Base-by-base conservation (phyloP, 2,888 invertebrate species). In the Amiota mariae region DNA sequence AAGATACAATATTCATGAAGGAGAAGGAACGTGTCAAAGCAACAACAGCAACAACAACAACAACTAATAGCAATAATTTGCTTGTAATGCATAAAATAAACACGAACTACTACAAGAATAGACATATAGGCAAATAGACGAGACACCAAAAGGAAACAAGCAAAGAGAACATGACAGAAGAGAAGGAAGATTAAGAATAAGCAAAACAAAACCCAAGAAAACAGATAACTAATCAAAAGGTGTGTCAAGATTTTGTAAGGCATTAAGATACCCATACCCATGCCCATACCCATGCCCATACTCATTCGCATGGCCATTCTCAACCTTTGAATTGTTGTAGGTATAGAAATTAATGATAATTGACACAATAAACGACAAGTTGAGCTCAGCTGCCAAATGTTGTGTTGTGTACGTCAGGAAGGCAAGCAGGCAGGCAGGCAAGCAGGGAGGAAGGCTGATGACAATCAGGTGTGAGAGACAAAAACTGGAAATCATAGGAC, bases 341-440 rank as follows among this genome's bases (percentile, higher is more conserved):
- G 59, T 20, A 59, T 79, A 77, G 78, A 82, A 82, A 85, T 84
- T 82, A 87, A 87, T 81, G 85, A 80, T 87, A 86, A 87, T 86
- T 86, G 86, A 87, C 86, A 87, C 80, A 84, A 81, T 80, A 85
- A 86, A 86, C 81, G 86, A 86, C 86, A 87, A 83, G 83, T 86
- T 87, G 84, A 86, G 84, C 82, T 82, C 79, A 76, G 47, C 64
- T 74, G 74, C 75, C 74, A 72, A 75, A 77, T 73, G 71, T 71
- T 24, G 24, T 24, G 2, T n/a, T n/a, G n/a, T n/a, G n/a, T n/a
- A n/a, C n/a, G n/a, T n/a, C n/a, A n/a, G n/a, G n/a, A n/a, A n/a
- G n/a, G n/a, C n/a, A n/a, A n/a, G n/a, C n/a, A n/a, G n/a, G n/a
- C n/a, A n/a, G n/a, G n/a, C n/a, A n/a, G n/a, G n/a, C n/a, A n/a